These are phyloP conservation scores for Nannoperca obscura DNA, from an alignment of 2,797 vertebrate species.

Conservation along the genomic window DNA sequence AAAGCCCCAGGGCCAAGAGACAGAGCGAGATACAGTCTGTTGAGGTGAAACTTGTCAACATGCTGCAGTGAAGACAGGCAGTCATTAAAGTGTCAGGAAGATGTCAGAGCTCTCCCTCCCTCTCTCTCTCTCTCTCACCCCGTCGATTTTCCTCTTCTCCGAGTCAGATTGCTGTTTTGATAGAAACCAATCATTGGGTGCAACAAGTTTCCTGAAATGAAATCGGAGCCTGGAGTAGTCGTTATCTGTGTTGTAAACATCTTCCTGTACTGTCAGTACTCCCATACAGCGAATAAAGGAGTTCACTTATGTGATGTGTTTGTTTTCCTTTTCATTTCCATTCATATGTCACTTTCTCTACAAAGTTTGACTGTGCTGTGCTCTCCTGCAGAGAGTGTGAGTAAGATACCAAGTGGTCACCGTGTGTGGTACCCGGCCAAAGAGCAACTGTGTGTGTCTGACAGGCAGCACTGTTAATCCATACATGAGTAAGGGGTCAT, in stretches of 20 bases:
- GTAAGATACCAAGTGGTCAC: slow-evolving; percentile 30
- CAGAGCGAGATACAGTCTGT: slow-evolving; percentile 3
- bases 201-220: slow-evolving; percentile 30
- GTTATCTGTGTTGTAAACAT: slow-evolving; percentile 47
- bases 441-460: slow-evolving; percentile 61
- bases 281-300: slow-evolving; percentile 21
- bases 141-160: slow-evolving; percentile 20
- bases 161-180: slow-evolving; percentile 43
- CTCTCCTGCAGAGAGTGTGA: slow-evolving; percentile 25
- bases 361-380: slow-evolving; percentile 11
- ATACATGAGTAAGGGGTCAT: slow-evolving; percentile 57
- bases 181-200: slow-evolving; percentile 29
- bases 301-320: slow-evolving; percentile 15
- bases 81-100: slow-evolving; percentile 53
- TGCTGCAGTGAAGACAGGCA: slow-evolving; percentile 34
- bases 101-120: slow-evolving; percentile 37
- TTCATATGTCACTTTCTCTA: slow-evolving; percentile 17
- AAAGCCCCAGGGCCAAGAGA: slow-evolving; percentile 32
- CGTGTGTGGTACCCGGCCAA: slow-evolving; percentile 63
- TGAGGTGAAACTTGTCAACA: slow-evolving; percentile 50
- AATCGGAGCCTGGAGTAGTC: slow-evolving; percentile 21
- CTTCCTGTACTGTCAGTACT: slow-evolving; percentile 21
- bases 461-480: slow-evolving; percentile 72
- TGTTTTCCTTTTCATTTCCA: slow-evolving; percentile 48
- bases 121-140: slow-evolving; percentile 22